phyloP scores from a whole-genome alignment of 2,888 invertebrate genomes.

The Punctoribates punctum region DNA sequence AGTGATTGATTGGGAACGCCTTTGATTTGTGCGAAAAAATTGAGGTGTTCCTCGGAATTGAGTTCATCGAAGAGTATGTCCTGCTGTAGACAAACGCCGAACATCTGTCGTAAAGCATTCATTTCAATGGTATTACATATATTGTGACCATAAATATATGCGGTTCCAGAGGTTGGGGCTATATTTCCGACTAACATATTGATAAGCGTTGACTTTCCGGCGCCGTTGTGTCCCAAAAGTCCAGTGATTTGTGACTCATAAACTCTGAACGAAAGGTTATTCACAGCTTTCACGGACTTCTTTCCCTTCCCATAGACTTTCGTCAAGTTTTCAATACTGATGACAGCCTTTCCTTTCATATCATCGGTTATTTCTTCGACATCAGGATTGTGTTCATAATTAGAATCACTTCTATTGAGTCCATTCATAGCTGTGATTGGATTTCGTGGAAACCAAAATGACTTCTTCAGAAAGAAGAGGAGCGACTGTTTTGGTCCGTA shows the following conservation, averaged over 20 bases:
- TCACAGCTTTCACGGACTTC: conserved; percentile 48
- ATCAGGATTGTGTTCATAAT: conserved; percentile 11
- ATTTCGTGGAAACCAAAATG: neutral
- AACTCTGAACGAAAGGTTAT: conserved; percentile 56
- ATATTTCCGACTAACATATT: conserved; percentile 71
- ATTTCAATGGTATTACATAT: conserved; percentile 72
- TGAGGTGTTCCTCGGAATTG: conserved; percentile 72
- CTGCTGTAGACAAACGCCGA: conserved; percentile 81
- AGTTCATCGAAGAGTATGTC: conserved; percentile 75
- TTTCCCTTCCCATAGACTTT: conserved; percentile 27
- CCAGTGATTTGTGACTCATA: conserved; percentile 84
- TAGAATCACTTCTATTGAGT: neutral
- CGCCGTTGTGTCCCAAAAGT: conserved; percentile 78
- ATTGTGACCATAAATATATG: conserved; percentile 55
- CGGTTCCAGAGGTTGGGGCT: conserved; percentile 52
- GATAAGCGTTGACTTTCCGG: conserved; percentile 76
- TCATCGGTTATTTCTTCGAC: conserved; percentile 36
- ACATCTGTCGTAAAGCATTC: conserved; percentile 62
- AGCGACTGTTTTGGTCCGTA: conserved; percentile 19
- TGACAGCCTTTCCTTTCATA: conserved; percentile 4
- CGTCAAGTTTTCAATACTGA: conserved; percentile 27
- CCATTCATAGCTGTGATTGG: neutral
- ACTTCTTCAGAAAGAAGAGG: neutral
- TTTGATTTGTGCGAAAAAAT: conserved; percentile 76
- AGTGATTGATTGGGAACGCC: conserved; percentile 52